Percentiles rank a stretch among this genome's conserved stretches.
Evolutionary conservation across 1,140 invertebrate genomes (phyloP).

Genomic region (Zophobas morio): DNA sequence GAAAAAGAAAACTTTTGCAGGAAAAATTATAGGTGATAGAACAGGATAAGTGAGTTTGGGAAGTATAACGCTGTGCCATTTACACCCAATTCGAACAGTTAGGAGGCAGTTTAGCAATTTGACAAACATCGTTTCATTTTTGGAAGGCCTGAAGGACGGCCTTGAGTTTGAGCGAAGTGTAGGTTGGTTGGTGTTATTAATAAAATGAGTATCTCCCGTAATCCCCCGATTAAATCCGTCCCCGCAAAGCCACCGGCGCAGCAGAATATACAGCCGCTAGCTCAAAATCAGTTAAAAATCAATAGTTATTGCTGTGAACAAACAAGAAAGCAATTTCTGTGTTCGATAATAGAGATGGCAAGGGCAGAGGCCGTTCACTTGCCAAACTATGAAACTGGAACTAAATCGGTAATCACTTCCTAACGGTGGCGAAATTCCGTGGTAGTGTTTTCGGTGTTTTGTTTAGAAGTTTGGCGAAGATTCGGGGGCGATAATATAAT

Average conservation of each 20-base stretch:
- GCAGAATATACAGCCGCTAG: slow-evolving; percentile 3
- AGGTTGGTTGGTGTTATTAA: not conserved
- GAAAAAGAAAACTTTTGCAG: too few species aligned
- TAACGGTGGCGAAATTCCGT: slow-evolving; percentile 7
- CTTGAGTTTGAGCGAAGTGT: not conserved
- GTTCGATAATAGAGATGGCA: slow-evolving; percentile 40
- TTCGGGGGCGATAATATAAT: slow-evolving; percentile 17
- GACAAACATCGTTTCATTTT: too few species aligned
- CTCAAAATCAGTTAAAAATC: slow-evolving; percentile 36
- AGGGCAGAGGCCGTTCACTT: slow-evolving; percentile 12
- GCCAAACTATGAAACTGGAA: slow-evolving; percentile 17
- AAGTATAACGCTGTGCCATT: too few species aligned
- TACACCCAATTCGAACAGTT: too few species aligned
- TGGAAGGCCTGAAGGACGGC: too few species aligned
- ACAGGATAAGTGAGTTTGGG: too few species aligned
- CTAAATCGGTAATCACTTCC: slow-evolving; percentile 29
- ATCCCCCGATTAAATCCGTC: slow-evolving; percentile 8
- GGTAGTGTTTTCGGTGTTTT: slow-evolving; percentile 6
- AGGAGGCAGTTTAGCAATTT: too few species aligned
- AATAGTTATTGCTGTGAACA: slow-evolving; percentile 32
- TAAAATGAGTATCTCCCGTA: not conserved
- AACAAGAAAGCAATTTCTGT: slow-evolving; percentile 40
- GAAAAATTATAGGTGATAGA: too few species aligned
- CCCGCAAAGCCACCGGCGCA: not conserved
- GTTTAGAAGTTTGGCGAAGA: slow-evolving; percentile 5